These are phyloP conservation scores for Urocynchramus pylzowi DNA, from an alignment of 2,113 vertebrate genomes.

Conservation along the genomic window DNA sequence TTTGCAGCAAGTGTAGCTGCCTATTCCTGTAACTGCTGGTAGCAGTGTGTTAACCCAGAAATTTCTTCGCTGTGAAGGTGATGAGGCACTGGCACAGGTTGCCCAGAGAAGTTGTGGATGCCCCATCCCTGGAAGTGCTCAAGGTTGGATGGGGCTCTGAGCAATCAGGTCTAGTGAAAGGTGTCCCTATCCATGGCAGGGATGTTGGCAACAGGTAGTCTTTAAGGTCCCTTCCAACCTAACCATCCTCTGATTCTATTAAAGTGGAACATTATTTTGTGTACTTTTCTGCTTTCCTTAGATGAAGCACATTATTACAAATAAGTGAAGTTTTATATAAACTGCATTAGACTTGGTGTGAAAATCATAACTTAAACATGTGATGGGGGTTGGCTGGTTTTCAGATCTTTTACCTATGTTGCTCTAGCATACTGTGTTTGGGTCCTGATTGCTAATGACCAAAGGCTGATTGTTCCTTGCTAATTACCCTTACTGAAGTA, in stretches of 20 bases:
- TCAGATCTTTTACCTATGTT: not conserved
- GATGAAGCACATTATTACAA: not conserved
- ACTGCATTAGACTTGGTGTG: not conserved
- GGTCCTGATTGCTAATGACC: not conserved
- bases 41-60: not conserved
- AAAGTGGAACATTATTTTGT: not conserved
- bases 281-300: not conserved
- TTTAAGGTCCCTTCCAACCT: not conserved
- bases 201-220: not conserved
- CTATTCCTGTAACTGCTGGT: not conserved
- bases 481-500: not conserved
- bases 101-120: not conserved
- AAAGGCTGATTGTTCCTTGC: not conserved
- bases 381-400: not conserved
- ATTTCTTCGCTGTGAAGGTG: not conserved
- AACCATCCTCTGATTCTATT: not conserved
- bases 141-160: not conserved
- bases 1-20: not conserved
- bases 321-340: not conserved
- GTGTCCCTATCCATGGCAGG: not conserved
- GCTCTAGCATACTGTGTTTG: not conserved
- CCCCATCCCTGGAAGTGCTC: not conserved
- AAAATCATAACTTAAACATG: not conserved
- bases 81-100: not conserved
- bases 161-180: not conserved